Base-by-base conservation (phyloP, 1,140 invertebrate species). In the Atopsyche davidsoni region DNA sequence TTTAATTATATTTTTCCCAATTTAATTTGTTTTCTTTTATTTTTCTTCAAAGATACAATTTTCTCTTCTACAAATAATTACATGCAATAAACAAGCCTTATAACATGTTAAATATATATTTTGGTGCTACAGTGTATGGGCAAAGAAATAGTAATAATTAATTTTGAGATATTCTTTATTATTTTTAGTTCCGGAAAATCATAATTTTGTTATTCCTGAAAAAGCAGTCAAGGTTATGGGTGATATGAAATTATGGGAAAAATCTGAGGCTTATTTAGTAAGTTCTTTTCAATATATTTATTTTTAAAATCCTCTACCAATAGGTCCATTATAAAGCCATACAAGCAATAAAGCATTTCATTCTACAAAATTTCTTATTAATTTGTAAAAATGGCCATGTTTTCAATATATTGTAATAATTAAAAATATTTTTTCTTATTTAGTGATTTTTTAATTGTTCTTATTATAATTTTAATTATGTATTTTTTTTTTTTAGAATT, bases 191-290 rank as follows among this genome's bases (percentile, higher is more conserved):
- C 64, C 62, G 22, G 72, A 73, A 18, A 64, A 76, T 51, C 82
- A 85, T 68, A 72, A 78, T 47, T 89, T 79, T 67, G 51, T 79
- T 16, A 70, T 78, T 25, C 86, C 87, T 17, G 75, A 75, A 55
- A 87, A 83, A 67, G 75, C 75, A 35, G 79, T 93, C 3, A 82
- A 86, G 70, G 70, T 67, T 25, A 74, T 81, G 6, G 72, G 70
- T 18, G 88, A 92, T 63, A 84, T 94, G 80, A 66, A 69, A 24
- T 70, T 79, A 46, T 94, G 89, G 89, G 80, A 89, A 61, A 84
- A 84, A 60, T 92, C 89, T 1, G 83, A 88, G 66, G 89, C 89
- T 18, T 92, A 91, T 66, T 78, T 79, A 68, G 85, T 83, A 72
- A 69, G 64, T 55, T 23, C 3, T 14, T n/a, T 34, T 11, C 7